phyloP scores from a whole-genome alignment of 2,113 vertebrate genomes.

The Aramus guarauna region DNA sequence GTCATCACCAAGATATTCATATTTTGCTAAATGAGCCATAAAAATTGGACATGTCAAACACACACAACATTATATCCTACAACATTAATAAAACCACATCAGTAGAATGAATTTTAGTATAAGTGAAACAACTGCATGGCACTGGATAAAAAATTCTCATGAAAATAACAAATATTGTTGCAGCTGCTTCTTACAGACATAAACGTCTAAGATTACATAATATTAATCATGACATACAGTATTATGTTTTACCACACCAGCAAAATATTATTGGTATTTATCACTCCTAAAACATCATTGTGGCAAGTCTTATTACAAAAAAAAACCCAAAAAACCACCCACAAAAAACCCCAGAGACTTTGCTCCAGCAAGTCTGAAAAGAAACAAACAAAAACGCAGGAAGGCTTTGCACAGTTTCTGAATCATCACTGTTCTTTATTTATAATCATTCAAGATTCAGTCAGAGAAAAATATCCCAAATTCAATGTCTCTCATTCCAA shows the following conservation, averaged over 20 bases:
- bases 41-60: neutral
- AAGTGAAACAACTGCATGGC: neutral
- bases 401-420: neutral
- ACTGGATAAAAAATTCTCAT: neutral
- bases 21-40: conserved; percentile 18
- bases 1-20: neutral
- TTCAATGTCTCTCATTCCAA: neutral
- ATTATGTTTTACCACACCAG: neutral
- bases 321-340: neutral
- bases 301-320: neutral
- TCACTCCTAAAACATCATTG: neutral
- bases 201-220: neutral
- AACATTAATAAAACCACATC: conserved; percentile 2
- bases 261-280: neutral
- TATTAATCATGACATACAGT: neutral
- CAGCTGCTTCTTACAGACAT: neutral
- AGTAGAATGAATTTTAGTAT: neutral
- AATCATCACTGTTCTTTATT: neutral
- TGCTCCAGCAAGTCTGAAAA: neutral
- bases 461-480: neutral
- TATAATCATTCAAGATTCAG: neutral
- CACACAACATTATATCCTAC: neutral
- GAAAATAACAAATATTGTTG: conserved; percentile 9
- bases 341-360: neutral
- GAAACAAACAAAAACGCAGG: neutral